A percentile compares a stretch with the other conserved stretches of the same genome.
These are phyloP conservation scores for Oreochromis mossambicus DNA, from an alignment of 2,797 vertebrate genomes.

Conservation along the genomic window DNA sequence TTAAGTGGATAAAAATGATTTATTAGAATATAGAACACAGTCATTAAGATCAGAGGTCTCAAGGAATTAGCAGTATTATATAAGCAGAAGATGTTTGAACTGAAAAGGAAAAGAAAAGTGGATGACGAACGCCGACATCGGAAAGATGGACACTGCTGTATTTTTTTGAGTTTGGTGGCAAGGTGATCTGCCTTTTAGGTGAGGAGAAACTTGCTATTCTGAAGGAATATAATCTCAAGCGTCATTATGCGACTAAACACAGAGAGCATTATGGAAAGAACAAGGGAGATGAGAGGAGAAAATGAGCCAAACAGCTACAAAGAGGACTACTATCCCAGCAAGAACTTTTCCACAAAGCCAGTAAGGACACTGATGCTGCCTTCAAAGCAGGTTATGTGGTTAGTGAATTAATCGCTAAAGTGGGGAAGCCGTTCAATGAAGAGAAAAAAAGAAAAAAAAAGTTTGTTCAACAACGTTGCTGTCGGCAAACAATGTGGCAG, in stretches of 20 bases:
- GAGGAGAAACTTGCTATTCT: background rate
- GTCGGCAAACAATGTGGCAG: background rate
- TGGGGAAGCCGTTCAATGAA: background rate
- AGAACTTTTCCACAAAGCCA: background rate
- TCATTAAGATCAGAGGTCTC: background rate
- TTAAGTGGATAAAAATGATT: background rate
- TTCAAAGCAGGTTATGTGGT: background rate
- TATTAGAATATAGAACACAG: background rate
- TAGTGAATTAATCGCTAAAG: background rate
- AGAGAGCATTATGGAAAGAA: background rate
- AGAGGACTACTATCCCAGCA: background rate
- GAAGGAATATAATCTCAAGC: background rate
- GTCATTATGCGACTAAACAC: background rate
- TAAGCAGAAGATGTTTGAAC: background rate
- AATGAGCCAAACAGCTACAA: background rate
- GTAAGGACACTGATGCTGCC: background rate
- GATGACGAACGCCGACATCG: background rate
- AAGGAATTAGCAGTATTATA: background rate
- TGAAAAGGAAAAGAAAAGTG: background rate
- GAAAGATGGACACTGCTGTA: background rate
- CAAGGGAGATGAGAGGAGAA: background rate
- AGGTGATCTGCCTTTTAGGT: background rate
- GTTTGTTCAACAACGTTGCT: background rate
- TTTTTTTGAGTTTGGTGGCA: background rate
- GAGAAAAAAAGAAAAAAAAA: no score